A percentile compares a stretch with the other conserved stretches of the same genome.
These are phyloP conservation scores for Phrynocephalus versicolor DNA, from an alignment of 2,113 vertebrate genomes.

Conservation along the genomic window DNA sequence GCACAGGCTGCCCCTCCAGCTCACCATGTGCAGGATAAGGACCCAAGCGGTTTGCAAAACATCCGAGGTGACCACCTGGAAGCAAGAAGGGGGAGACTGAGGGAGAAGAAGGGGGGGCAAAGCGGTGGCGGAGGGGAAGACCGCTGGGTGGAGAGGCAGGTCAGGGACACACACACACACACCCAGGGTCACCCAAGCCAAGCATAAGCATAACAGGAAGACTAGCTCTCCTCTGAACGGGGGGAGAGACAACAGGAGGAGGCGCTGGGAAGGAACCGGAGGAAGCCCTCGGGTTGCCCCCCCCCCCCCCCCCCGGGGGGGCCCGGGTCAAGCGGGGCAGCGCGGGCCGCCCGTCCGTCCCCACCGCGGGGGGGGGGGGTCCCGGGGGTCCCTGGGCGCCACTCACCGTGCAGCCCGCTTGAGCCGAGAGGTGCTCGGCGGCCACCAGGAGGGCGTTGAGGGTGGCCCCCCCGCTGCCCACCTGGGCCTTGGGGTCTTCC, in stretches of 20 bases:
- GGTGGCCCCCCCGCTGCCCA: slow-evolving; percentile 94
- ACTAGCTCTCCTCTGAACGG: too few relatives aligned
- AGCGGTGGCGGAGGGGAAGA: too few relatives aligned
- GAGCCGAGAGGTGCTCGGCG: slow-evolving; percentile 89
- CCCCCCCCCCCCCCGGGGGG: too few relatives aligned
- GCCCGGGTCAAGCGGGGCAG: too few relatives aligned
- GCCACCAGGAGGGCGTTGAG: slow-evolving; percentile 93
- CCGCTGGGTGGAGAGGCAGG: too few relatives aligned
- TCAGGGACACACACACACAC: too few relatives aligned
- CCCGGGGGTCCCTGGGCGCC: rapidly evolving
- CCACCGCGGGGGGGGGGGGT: not conserved
- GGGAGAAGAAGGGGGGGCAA: not conserved
- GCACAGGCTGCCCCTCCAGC: slow-evolving; percentile 31
- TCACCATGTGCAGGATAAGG: slow-evolving; percentile 91
- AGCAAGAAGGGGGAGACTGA: not conserved
- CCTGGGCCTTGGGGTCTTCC: slow-evolving; percentile 79
- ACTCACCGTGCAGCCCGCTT: slow-evolving; percentile 85
- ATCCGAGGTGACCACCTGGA: slow-evolving; percentile 90
- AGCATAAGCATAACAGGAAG: too few relatives aligned
- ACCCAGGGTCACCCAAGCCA: too few relatives aligned
- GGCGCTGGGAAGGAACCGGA: too few relatives aligned
- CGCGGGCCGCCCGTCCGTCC: too few relatives aligned
- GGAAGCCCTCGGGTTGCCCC: too few relatives aligned
- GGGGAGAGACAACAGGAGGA: too few relatives aligned
- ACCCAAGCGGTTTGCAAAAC: slow-evolving; percentile 83